A percentile compares a stretch with the other conserved stretches of the same genome.
phyloP scores from a whole-genome alignment of 2,888 invertebrate species.

The Tetropium fuscum region DNA sequence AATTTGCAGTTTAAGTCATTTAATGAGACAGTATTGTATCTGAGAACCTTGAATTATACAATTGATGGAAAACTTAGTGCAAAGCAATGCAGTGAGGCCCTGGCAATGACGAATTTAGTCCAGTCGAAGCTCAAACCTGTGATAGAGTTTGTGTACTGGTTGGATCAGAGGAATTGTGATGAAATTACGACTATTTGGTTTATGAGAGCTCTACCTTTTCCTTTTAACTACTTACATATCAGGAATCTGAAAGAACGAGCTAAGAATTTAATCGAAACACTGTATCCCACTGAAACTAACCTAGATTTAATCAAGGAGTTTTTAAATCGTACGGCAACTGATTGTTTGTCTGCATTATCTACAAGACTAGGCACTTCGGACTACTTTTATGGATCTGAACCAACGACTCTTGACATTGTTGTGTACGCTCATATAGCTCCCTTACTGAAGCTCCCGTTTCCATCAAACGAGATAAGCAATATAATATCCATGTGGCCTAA shows the following conservation, averaged over 20 bases:
- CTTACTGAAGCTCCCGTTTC: slow-evolving; percentile 84
- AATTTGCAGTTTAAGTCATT: slow-evolving; percentile 46
- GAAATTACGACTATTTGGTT: slow-evolving; percentile 87
- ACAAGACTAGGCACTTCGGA: slow-evolving; percentile 80
- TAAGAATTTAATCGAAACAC: slow-evolving; percentile 72
- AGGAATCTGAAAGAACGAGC: slow-evolving; percentile 74
- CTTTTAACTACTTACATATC: slow-evolving; percentile 87
- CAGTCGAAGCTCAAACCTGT: slow-evolving; percentile 88
- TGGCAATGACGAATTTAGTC: slow-evolving; percentile 83
- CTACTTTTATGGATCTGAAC: slow-evolving; percentile 85
- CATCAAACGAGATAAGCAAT: slow-evolving; percentile 69
- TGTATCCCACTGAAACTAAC: slow-evolving; percentile 73
- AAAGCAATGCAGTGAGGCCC: slow-evolving; percentile 79
- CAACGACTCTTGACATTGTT: slow-evolving; percentile 86
- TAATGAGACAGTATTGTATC: slow-evolving; percentile 52
- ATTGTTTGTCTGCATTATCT: slow-evolving; percentile 58
- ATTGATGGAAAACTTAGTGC: slow-evolving; percentile 82
- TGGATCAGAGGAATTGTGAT: slow-evolving; percentile 84
- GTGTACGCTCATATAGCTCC: slow-evolving; percentile 92
- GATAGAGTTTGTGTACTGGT: slow-evolving; percentile 81
- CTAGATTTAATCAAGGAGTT: slow-evolving; percentile 71
- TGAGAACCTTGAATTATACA: slow-evolving; percentile 67
- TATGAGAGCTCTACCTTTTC: slow-evolving; percentile 84
- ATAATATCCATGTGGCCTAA: slow-evolving; percentile 75
- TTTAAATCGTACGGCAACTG: slow-evolving; percentile 52